A percentile compares a stretch with the other conserved stretches of the same genome.
These are phyloP conservation scores for Dorcus hopei DNA, from an alignment of 2,888 invertebrate species.

Conservation along the genomic window DNA sequence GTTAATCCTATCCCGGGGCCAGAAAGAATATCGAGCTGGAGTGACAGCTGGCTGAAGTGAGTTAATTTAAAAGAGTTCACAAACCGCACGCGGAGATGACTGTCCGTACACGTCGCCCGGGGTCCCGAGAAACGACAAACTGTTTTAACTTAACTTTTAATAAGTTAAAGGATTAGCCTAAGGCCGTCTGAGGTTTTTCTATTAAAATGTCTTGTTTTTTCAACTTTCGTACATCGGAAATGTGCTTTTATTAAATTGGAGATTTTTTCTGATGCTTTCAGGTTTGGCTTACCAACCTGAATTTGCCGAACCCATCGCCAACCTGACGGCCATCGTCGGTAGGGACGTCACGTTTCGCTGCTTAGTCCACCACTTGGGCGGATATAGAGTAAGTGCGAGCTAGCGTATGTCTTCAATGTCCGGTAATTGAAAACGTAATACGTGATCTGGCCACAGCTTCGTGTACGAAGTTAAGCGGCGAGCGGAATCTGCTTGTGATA, in stretches of 20 bases:
- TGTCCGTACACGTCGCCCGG: constrained; percentile 37
- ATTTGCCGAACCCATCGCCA: constrained; percentile 78
- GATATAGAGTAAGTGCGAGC: constrained; percentile 73
- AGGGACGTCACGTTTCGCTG: constrained; percentile 86
- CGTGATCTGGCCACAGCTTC: not conserved
- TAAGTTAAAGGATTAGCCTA: constrained; percentile 49
- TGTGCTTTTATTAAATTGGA: not conserved
- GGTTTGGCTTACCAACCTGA: constrained; percentile 78
- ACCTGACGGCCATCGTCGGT: constrained; percentile 80
- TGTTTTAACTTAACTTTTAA: constrained; percentile 49
- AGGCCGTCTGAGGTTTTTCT: constrained; percentile 44
- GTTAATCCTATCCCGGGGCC: constrained; percentile 43
- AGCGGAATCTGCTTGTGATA: constrained; percentile 35
- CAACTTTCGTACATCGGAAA: constrained; percentile 6
- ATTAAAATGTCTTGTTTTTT: constrained; percentile 41
- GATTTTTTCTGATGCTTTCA: constrained; percentile 38
- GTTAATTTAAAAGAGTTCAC: constrained; percentile 46
- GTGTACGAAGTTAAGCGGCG: constrained; percentile 24
- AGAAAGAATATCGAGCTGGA: constrained; percentile 40
- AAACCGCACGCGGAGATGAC: constrained; percentile 39
- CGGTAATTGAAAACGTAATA: not conserved
- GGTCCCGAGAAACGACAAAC: constrained; percentile 44
- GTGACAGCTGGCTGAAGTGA: constrained; percentile 43
- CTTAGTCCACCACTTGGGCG: constrained; percentile 80
- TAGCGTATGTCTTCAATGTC: not conserved